Conservation (phyloP, 2,888 invertebrate species). For the Papilio protenor region DNA sequence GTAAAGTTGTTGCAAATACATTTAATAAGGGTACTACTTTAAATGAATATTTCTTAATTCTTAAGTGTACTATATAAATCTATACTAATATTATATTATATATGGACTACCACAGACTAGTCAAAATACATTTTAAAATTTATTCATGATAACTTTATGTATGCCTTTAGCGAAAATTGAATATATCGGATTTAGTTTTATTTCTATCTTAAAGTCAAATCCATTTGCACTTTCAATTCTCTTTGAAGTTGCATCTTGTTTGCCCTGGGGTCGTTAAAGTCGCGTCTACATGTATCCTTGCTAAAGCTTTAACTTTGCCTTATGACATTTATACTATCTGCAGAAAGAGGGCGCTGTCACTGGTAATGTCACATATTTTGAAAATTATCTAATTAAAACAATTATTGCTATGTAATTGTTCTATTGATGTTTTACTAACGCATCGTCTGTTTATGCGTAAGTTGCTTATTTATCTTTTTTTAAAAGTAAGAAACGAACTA, state of each 20-base stretch:
- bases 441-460: too few species aligned
- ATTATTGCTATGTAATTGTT: background rate
- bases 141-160: background rate
- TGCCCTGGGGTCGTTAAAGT: conserved; percentile 33
- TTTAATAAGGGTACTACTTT: background rate
- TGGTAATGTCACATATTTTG: conserved; percentile 22
- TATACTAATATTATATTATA: too few species aligned
- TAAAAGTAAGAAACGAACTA: background rate
- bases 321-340: conserved; percentile 46
- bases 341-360: conserved; percentile 53
- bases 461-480: background rate
- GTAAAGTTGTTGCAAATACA: too few species aligned
- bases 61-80: too few species aligned
- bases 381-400: background rate
- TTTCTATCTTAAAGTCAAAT: conserved; percentile 17
- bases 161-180: background rate
- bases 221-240: conserved; percentile 35
- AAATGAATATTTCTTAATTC: background rate
- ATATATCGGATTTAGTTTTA: conserved; percentile 20
- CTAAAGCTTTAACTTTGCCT: conserved; percentile 50
- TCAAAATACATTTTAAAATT: background rate
- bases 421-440: too few species aligned
- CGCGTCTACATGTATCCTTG: conserved; percentile 31
- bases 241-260: conserved; percentile 33
- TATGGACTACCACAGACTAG: too few species aligned